Evolutionary conservation across 2,797 vertebrate genomes (phyloP).

Genomic region (Ficedula albicollis): DNA sequence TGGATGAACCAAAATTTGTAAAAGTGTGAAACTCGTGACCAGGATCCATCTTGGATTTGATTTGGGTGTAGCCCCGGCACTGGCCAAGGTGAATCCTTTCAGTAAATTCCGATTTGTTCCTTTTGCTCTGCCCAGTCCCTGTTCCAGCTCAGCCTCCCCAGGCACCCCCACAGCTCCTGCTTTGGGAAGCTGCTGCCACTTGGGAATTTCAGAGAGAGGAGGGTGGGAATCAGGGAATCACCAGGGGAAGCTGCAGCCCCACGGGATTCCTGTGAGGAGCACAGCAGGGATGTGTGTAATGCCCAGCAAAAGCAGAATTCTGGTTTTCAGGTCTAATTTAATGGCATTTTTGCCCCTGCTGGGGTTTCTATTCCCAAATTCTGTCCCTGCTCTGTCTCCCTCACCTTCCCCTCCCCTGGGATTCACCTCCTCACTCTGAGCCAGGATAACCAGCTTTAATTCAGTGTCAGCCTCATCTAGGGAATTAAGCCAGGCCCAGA

Average conservation of each 20-base stretch:
- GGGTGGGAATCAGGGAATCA: background rate
- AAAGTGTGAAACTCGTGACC: no score
- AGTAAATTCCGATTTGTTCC: no score
- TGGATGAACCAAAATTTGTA: no score
- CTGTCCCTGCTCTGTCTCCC: background rate
- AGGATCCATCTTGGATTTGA: no score
- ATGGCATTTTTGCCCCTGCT: rapidly evolving
- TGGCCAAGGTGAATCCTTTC: no score
- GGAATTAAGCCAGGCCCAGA: slow-evolving; percentile 13
- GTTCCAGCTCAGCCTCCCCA: no score
- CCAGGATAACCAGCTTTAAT: slow-evolving; percentile 51
- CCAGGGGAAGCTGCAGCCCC: background rate
- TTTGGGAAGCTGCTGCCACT: background rate
- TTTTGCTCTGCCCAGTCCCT: no score
- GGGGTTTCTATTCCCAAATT: background rate
- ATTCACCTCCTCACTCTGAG: background rate
- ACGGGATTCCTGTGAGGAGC: background rate
- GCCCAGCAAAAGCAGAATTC: background rate
- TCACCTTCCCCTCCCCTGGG: background rate
- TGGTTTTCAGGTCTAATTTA: background rate
- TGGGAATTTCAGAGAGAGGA: background rate
- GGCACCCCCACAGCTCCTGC: no score
- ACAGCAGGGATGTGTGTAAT: background rate
- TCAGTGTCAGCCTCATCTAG: slow-evolving; percentile 28
- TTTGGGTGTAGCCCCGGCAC: no score